Evolutionary conservation across 2,888 invertebrate species (phyloP).

Genomic region (Caenorhabditis afra): DNA sequence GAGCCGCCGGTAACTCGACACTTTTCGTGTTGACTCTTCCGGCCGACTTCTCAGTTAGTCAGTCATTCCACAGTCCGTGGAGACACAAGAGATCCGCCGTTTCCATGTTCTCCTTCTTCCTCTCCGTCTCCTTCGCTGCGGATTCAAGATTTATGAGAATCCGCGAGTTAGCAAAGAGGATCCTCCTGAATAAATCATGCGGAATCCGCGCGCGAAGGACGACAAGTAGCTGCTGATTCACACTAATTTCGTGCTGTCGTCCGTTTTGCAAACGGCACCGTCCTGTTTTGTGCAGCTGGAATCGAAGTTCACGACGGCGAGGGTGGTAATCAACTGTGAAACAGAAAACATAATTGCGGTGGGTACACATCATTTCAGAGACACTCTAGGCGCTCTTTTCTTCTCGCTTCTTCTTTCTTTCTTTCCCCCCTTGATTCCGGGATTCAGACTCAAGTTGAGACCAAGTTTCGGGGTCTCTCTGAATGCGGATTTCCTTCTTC

Average conservation of each 20-base stretch:
- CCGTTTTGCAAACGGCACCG: background rate
- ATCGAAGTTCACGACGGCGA: background rate
- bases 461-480: too few species aligned
- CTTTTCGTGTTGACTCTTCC: conserved; percentile 11
- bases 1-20: conserved; percentile 20
- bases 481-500: too few species aligned
- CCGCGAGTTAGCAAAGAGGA: conserved; percentile 2
- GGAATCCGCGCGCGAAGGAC: conserved; percentile 17
- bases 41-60: background rate
- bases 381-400: background rate
- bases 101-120: background rate
- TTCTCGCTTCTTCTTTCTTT: background rate
- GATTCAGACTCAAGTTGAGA: too few species aligned
- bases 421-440: too few species aligned
- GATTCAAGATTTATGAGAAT: conserved; percentile 28
- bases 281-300: background rate
- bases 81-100: too few species aligned
- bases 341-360: too few species aligned
- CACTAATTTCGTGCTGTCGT: conserved; percentile 43
- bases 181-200: conserved; percentile 33
- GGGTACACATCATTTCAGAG: background rate
- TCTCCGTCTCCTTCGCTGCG: too few species aligned
- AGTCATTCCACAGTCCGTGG: background rate
- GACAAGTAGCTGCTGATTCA: conserved; percentile 25
- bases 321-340: too few species aligned